A percentile compares a stretch with the other conserved stretches of the same genome.
phyloP scores from a whole-genome alignment of 2,888 invertebrate genomes.

The Beris morrisii region DNA sequence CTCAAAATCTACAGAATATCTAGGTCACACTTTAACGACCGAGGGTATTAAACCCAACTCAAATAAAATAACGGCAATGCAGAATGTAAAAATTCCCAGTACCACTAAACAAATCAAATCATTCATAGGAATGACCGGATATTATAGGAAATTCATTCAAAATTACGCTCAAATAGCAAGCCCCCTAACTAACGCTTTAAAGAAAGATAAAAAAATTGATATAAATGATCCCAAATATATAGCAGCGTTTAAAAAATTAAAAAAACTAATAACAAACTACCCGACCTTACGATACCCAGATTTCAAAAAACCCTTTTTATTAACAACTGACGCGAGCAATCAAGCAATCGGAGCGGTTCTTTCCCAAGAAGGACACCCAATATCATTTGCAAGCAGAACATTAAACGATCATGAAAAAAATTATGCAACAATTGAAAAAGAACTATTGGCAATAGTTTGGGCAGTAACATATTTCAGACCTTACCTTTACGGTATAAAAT shows the following conservation, averaged over 20 bases:
- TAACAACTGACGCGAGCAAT: constrained; percentile 45
- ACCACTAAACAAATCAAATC: constrained; percentile 42
- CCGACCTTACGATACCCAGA: constrained; percentile 42
- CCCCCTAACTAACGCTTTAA: constrained; percentile 40
- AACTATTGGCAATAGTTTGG: constrained; percentile 47
- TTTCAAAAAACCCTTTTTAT: constrained; percentile 44
- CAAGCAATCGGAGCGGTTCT: constrained; percentile 43
- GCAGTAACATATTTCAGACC: constrained; percentile 48
- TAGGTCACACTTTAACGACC: constrained; percentile 44
- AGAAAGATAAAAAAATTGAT: constrained; percentile 20
- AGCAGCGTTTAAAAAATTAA: constrained; percentile 12
- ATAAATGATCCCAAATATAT: constrained; percentile 14
- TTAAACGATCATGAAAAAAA: constrained; percentile 41
- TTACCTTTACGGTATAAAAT: constrained; percentile 46
- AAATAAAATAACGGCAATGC: constrained; percentile 42
- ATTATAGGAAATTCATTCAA: constrained; percentile 8
- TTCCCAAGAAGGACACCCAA: constrained; percentile 43
- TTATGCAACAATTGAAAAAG: constrained; percentile 47
- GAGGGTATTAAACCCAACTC: constrained; percentile 45
- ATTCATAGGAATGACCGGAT: constrained; percentile 17
- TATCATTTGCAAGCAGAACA: constrained; percentile 36
- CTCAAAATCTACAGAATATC: constrained; percentile 33
- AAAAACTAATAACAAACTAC: constrained; percentile 3
- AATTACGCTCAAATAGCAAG: constrained; percentile 18
- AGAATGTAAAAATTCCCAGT: constrained; percentile 40